Evolutionary conservation across 2,113 vertebrate species (phyloP), one percentile per base, ranked within the genome.

Genomic region (Taurulus bubalis): DNA sequence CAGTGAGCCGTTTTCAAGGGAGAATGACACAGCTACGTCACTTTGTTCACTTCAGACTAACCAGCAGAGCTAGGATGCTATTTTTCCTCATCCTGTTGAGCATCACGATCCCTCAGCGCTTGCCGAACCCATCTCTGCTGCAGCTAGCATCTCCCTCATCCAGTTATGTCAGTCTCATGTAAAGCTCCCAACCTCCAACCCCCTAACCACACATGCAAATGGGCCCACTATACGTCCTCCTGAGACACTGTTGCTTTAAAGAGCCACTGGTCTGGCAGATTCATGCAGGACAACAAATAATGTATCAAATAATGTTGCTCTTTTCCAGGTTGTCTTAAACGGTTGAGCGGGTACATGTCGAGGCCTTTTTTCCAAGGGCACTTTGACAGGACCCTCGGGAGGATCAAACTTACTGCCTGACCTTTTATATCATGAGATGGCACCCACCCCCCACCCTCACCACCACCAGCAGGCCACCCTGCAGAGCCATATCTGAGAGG

Each of bases 121-220:
- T 32, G 38, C 62, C 26, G 67, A 58, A 40, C 58, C 30, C 69
- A 66, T 51, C 55, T 82, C 38, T 47, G 75, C 80, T 64, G 62
- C 70, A 53, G 30, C 60, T 47, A 49, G 24, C 65, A 36, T 84
- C 71, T 53, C 65, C 76, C 53, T 79, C 71, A 84, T 84, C 49
- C 45, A 51, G 32, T 86, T 77, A 78, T 71, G 62, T 83, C 75
- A 45, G 34, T 76, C 59, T 64, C 30, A 26, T 56, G 65, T 30
- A 77, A 26, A 77, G 66, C 20, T 74, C 64, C 55, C 76, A 67
- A 47, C 73, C 85, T 82, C 78, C 63, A 2, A 1, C 53, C 53
- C 6, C 10, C 68, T 42, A 78, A 71, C 69, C 70, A 59, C 70
- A 76, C 64, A 65, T 86, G 77, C 83, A 89, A 76, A 84, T 82